Conservation (phyloP, 2,797 vertebrate genomes). For the Melanotaenia pygmaea region DNA sequence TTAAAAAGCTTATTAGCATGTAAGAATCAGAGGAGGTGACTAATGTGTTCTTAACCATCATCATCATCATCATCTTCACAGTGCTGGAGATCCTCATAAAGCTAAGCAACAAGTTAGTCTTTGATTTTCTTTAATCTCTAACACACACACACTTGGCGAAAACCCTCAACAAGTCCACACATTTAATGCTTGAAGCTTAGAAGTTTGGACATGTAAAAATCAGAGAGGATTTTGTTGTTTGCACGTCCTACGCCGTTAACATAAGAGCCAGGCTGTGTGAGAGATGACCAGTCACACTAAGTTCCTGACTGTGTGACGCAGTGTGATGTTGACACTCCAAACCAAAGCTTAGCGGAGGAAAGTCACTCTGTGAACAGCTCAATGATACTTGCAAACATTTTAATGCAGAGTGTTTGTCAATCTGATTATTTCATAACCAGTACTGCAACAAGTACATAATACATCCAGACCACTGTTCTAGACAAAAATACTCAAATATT, state of each 20-base stretch:
- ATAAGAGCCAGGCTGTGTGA: slow-evolving; percentile 4
- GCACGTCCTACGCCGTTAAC: neutral
- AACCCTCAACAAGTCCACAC: neutral
- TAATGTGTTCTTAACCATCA: neutral
- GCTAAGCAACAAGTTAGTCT: neutral
- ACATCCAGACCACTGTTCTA: too few relatives aligned
- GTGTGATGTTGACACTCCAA: neutral
- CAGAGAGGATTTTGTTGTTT: neutral
- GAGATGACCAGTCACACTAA: slow-evolving; percentile 8
- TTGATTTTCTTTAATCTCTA: slow-evolving; percentile 2
- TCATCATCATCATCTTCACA: neutral
- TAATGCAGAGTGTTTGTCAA: too few relatives aligned
- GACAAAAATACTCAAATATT: too few relatives aligned
- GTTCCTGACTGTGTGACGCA: slow-evolving; percentile 13
- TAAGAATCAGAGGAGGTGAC: slow-evolving; percentile 31
- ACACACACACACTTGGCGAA: neutral
- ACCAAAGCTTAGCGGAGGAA: neutral
- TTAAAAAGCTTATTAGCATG: slow-evolving; percentile 29
- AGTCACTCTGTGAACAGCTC: slow-evolving; percentile 12
- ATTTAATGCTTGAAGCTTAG: neutral
- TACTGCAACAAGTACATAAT: too few relatives aligned
- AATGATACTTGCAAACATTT: slow-evolving; percentile 7
- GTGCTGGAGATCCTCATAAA: slow-evolving; percentile 5
- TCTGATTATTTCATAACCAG: too few relatives aligned
- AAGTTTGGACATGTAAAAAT: neutral